Evolutionary conservation across 2,888 invertebrate genomes (phyloP).

Genomic region (Plagodis dolabraria): DNA sequence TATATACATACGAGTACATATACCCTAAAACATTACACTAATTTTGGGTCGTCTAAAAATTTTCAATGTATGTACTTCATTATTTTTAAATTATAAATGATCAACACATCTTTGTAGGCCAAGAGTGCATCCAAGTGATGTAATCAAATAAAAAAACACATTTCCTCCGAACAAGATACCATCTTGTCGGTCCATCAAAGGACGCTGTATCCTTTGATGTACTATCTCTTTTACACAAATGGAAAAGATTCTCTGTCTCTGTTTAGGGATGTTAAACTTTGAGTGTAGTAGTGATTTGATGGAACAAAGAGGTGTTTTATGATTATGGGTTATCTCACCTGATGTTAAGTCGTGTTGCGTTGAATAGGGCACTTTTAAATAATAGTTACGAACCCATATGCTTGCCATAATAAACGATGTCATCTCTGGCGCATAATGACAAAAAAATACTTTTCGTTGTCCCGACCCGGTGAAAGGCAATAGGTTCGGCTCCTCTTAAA

Average conservation of each 20-base stretch:
- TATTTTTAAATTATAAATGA: not conserved
- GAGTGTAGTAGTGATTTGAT: not conserved
- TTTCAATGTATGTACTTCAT: no score
- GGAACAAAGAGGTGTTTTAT: not conserved
- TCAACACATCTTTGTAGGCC: not conserved
- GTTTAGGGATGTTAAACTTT: conserved; percentile 3
- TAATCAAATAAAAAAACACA: conserved; percentile 9
- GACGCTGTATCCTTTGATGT: conserved; percentile 23
- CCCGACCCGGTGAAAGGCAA: no score
- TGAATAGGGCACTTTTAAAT: no score
- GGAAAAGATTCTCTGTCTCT: conserved; percentile 6
- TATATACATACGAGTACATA: no score
- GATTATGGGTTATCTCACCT: not conserved
- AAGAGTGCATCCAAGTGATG: conserved; percentile 5
- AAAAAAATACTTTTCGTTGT: no score
- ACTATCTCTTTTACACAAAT: conserved; percentile 13
- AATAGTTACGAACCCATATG: no score
- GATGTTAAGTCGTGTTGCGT: not conserved
- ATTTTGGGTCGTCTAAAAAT: no score
- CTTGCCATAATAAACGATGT: no score
- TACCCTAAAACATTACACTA: no score
- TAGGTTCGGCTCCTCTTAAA: no score
- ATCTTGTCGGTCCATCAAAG: conserved; percentile 26
- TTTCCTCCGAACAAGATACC: conserved; percentile 19
- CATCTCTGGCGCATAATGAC: no score